phyloP scores from a whole-genome alignment of 1,140 invertebrate species.

The Pseudobourletiella spinata region DNA sequence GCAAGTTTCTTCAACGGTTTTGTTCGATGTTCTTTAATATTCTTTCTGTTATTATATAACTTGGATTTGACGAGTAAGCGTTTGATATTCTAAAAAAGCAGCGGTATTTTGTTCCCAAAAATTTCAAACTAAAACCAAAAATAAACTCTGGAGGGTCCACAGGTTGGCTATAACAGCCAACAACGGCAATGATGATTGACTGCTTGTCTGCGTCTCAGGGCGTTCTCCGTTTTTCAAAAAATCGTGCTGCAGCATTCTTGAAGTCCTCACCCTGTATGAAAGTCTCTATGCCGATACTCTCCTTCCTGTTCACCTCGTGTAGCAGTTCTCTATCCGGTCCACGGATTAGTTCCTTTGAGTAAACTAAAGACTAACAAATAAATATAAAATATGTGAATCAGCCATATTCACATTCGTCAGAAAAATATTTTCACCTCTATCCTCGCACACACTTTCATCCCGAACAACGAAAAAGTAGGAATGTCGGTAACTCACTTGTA shows the following conservation, averaged over 20 bases:
- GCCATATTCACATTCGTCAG: not conserved
- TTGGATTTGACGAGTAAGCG: not conserved
- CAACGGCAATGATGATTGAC: not conserved
- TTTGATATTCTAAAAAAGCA: not conserved
- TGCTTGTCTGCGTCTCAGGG: no score
- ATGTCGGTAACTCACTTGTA: not conserved
- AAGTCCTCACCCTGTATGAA: not conserved
- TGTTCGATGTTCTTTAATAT: no score
- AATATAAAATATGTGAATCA: not conserved
- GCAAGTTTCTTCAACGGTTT: no score
- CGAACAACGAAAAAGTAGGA: slow-evolving; percentile 37
- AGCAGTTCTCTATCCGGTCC: slow-evolving; percentile 41
- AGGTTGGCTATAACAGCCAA: no score
- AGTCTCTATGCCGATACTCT: not conserved
- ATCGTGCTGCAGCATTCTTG: not conserved
- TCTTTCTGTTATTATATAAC: no score
- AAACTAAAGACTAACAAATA: slow-evolving; percentile 43
- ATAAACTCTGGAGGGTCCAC: no score
- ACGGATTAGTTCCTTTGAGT: slow-evolving; percentile 47
- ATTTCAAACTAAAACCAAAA: not conserved
- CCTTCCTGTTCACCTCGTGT: slow-evolving; percentile 36
- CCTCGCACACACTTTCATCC: slow-evolving; percentile 44
- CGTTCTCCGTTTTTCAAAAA: not conserved
- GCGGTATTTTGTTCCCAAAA: not conserved
- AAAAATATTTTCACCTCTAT: slow-evolving; percentile 39